Percentiles rank a stretch among this genome's conserved stretches.
Evolutionary conservation across 2,888 invertebrate species (phyloP).

Genomic region (Argyresthia goedartella): DNA sequence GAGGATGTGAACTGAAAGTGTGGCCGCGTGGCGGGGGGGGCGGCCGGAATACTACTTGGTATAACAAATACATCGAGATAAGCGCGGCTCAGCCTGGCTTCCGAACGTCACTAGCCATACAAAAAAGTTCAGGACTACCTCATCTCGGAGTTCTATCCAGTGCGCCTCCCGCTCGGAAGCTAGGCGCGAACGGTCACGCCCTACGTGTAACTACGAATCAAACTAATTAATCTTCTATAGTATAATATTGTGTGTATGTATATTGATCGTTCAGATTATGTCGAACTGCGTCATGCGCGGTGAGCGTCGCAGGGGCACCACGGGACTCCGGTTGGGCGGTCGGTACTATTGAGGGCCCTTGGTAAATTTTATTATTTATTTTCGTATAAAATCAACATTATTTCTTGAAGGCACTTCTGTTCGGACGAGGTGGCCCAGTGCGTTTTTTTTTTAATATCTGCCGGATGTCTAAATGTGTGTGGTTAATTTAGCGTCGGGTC

Average conservation of each 20-base stretch:
- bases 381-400: conserved; percentile 87
- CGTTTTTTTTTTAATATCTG: conserved; percentile 69
- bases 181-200: conserved; percentile 31
- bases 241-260: conserved; percentile 66
- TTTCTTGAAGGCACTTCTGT: conserved; percentile 93
- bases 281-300: conserved; percentile 42
- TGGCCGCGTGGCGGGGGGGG: conserved; percentile 42
- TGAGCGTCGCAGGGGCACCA: conserved; percentile 39
- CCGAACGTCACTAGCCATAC: conserved; percentile 12
- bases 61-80: conserved; percentile 68
- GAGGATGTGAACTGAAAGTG: conserved; percentile 54
- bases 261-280: conserved; percentile 45
- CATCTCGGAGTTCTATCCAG: background rate
- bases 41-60: conserved; percentile 60
- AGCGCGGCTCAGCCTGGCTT: conserved; percentile 27
- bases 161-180: conserved; percentile 15
- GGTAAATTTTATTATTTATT: conserved; percentile 78
- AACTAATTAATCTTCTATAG: conserved; percentile 70
- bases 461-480: conserved; percentile 30
- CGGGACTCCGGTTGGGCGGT: conserved; percentile 75
- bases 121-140: background rate
- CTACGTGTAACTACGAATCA: conserved; percentile 69
- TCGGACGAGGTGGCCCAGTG: conserved; percentile 95
- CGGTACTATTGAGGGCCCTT: conserved; percentile 92
- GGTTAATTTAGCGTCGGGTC: conserved; percentile 21